phyloP scores from a whole-genome alignment of 2,797 vertebrate species.

The Tragelaphus eurycerus region DNA sequence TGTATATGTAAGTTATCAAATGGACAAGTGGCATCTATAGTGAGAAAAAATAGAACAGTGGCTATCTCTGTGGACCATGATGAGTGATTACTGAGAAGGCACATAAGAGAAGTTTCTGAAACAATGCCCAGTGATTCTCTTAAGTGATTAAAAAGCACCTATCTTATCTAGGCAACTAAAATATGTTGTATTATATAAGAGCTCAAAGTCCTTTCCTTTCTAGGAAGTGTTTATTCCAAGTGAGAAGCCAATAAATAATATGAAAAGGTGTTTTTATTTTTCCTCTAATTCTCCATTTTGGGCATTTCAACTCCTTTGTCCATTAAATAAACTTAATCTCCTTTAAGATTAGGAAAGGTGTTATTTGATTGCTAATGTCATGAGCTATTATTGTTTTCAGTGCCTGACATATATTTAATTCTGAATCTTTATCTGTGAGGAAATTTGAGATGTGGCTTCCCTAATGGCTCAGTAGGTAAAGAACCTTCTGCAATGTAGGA shows the following conservation, averaged over 20 bases:
- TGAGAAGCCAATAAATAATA: not conserved
- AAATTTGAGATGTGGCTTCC: not conserved
- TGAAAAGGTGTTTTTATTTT: not conserved
- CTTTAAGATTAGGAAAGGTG: not conserved
- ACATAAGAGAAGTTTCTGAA: not conserved
- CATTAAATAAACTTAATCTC: not conserved
- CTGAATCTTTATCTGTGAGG: not conserved
- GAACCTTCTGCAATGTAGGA: not conserved
- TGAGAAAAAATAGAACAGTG: not conserved
- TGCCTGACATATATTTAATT: not conserved
- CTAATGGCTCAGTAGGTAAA: not conserved
- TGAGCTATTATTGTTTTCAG: not conserved
- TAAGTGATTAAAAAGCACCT: not conserved
- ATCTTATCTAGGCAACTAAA: not conserved
- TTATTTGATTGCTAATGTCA: not conserved
- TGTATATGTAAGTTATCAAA: not conserved
- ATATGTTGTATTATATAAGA: not conserved
- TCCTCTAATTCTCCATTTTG: not conserved
- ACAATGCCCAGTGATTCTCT: not conserved
- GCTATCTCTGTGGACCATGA: not conserved
- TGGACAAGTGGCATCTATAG: not conserved
- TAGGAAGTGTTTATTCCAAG: not conserved
- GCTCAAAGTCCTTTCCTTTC: not conserved
- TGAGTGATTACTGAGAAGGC: not conserved
- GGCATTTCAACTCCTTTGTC: not conserved